Conservation (phyloP, 2,888 invertebrate species). For the Mesodorylaimus sp. region DNA sequence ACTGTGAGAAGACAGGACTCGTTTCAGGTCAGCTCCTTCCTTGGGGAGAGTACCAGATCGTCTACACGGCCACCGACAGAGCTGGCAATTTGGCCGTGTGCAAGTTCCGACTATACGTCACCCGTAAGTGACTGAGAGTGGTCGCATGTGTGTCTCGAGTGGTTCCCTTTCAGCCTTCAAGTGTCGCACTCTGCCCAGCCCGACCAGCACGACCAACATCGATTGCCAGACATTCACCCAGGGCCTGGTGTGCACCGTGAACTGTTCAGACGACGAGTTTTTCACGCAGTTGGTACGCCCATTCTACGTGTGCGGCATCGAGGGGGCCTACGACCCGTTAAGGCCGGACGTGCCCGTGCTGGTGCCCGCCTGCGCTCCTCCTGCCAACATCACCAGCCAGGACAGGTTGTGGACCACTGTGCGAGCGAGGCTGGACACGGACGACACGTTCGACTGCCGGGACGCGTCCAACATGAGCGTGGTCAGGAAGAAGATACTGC, state of each 20-base stretch:
- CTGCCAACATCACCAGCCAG: too few species aligned
- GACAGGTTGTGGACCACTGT: too few species aligned
- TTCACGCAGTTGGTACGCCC: slow-evolving; percentile 4
- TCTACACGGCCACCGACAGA: slow-evolving; percentile 4
- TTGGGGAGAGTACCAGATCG: slow-evolving; percentile 7
- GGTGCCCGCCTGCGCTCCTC: slow-evolving; percentile 7
- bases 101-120: background rate
- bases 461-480: too few species aligned
- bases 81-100: slow-evolving; percentile 4
- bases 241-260: background rate
- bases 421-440: too few species aligned
- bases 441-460: too few species aligned
- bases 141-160: background rate
- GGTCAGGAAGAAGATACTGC: too few species aligned
- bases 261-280: background rate
- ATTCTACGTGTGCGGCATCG: slow-evolving; percentile 6
- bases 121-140: slow-evolving; percentile 1
- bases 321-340: slow-evolving; percentile 4
- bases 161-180: slow-evolving; percentile 1
- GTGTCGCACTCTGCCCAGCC: background rate
- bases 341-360: background rate
- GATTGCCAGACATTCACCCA: background rate
- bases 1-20: background rate
- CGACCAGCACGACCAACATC: background rate
- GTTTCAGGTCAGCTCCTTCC: slow-evolving; percentile 2